These are phyloP conservation scores for Embidobia sp. DNA, from an alignment of 2,888 invertebrate species.

Conservation along the genomic window DNA sequence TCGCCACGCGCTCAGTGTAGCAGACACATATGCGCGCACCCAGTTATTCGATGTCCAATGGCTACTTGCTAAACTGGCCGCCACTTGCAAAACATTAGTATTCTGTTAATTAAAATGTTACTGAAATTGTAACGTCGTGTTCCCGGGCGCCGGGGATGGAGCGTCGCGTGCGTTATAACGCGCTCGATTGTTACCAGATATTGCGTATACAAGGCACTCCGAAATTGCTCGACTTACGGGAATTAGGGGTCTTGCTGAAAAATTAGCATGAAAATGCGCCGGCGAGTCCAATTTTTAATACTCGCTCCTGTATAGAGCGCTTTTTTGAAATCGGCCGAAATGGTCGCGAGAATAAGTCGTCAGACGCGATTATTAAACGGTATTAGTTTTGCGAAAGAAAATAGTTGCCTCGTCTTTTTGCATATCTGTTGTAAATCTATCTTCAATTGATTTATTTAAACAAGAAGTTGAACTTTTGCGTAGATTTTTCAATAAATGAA, in stretches of 20 bases:
- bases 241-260: conserved; percentile 58
- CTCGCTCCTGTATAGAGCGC: conserved; percentile 10
- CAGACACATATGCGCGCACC: conserved; percentile 42
- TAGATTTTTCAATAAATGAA: too few relatives aligned
- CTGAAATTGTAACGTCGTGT: conserved; percentile 75
- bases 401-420: too few relatives aligned
- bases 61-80: conserved; percentile 66
- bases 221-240: conserved; percentile 63
- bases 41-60: conserved; percentile 58
- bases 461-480: too few relatives aligned
- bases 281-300: conserved; percentile 49
- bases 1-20: conserved; percentile 16
- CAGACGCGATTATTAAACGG: conserved; percentile 13
- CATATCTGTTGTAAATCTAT: too few relatives aligned
- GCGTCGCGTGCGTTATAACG: conserved; percentile 51
- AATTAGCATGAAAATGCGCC: conserved; percentile 52
- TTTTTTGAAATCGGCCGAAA: conserved; percentile 14
- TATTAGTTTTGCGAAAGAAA: background rate
- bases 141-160: conserved; percentile 56
- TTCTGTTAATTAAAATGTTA: conserved; percentile 79
- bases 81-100: conserved; percentile 76
- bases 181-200: conserved; percentile 57
- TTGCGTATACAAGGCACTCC: conserved; percentile 64
- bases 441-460: too few relatives aligned
- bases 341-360: conserved; percentile 14